Conservation (phyloP, 2,888 invertebrate species). For the Lomographa bimaculata region DNA sequence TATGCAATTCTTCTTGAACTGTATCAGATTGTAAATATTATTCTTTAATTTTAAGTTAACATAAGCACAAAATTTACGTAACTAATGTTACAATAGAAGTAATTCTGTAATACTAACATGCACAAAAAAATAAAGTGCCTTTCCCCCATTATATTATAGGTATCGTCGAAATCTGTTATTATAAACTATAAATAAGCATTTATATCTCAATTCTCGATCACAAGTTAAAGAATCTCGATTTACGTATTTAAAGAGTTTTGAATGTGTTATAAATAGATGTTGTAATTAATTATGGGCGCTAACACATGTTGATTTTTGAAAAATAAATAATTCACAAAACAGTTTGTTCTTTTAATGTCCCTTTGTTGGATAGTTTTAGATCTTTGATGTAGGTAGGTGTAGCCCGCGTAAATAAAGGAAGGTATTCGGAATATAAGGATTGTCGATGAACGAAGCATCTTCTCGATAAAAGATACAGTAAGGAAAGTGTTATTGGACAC, state of each 20-base stretch:
- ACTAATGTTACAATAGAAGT: not conserved
- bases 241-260: conserved; percentile 1
- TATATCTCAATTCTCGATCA: no score
- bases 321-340: conserved; percentile 31
- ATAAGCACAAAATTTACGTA: conserved; percentile 1
- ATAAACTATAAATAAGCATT: no score
- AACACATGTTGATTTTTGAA: conserved; percentile 29
- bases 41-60: conserved; percentile 9
- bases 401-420: no score
- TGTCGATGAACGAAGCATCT: no score
- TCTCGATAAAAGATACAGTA: no score
- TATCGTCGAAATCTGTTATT: no score
- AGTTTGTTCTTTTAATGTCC: conserved; percentile 5
- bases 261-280: conserved; percentile 10
- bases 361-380: no score
- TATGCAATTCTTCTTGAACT: no score
- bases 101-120: conserved; percentile 12
- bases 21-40: conserved; percentile 20
- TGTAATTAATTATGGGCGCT: conserved; percentile 18
- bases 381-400: no score
- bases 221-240: conserved; percentile 20
- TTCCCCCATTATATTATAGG: not conserved
- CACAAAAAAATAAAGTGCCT: conserved; percentile 18
- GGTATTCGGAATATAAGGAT: no score
- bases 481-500: no score